Evolutionary conservation across 2,113 vertebrate genomes (phyloP), one percentile per base, ranked within the genome.

Genomic region (Notechis scutatus): DNA sequence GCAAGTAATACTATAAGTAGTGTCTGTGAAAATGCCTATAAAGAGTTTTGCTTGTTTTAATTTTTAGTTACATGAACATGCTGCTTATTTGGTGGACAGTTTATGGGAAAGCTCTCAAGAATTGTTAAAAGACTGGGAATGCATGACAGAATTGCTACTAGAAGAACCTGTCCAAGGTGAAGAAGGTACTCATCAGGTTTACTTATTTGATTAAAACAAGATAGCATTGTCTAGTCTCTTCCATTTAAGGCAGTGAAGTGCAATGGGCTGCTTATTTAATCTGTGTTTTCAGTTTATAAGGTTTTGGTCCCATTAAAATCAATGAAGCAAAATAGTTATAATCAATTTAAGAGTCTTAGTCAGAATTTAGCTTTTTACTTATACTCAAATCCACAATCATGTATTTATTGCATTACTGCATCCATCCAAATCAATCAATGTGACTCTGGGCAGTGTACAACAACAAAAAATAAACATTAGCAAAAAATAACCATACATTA

Each of bases 31-130:
- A 14, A 39, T 20, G 56, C 93, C 92, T 91, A 69, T 54, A 97
- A 85, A 97, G 87, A 87, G 1, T 96, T 96, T 90, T 88, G 1
- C 95, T 96, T 90, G 88, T 93, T 94, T 81, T 9, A 81, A 93
- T 96, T 97, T 97, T 93, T 94, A 99, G 99, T 98, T 99, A 95
- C 99, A 99, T 11, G 99, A 99, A 95, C 99, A 99, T 88, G 99
- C 99, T 42, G 99, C 99, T 45, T 99, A 99, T 96, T 97, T 99
- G 96, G 99, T 99, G 96, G 99, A 99, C 97, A 99, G 99, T 91
- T 96, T 99, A 96, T 99, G 99, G 99, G 99, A 99, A 96, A 99
- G 99, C 95, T 99, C 99, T 92, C 99, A 99, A 97, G 99, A 99
- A 96, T 97, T 99, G 92, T 97, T 99, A 94, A 99, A 99, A 96